These are phyloP conservation scores for Eupelmus urozonus DNA, from an alignment of 2,888 invertebrate species.

Conservation along the genomic window DNA sequence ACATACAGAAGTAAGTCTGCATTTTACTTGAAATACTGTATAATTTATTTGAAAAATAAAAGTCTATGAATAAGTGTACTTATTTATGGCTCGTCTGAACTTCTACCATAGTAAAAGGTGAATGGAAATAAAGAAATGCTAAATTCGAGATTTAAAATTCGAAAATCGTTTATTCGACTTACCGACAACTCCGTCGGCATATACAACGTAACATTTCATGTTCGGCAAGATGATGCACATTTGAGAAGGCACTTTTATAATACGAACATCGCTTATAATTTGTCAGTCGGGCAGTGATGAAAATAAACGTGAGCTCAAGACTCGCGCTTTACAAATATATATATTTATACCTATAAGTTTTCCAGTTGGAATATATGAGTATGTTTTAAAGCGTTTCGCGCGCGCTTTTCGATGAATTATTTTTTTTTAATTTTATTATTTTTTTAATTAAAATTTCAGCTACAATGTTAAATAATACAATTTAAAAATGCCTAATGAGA, in stretches of 20 bases:
- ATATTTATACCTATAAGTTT: slow-evolving; percentile 12
- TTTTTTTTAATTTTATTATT: background rate
- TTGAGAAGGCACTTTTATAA: slow-evolving; percentile 42
- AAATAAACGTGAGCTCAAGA: background rate
- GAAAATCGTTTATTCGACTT: slow-evolving; percentile 55
- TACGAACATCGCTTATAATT: slow-evolving; percentile 20
- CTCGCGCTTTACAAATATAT: slow-evolving; percentile 6
- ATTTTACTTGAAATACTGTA: slow-evolving; percentile 40
- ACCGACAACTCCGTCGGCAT: slow-evolving; percentile 34
- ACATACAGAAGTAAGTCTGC: slow-evolving; percentile 19
- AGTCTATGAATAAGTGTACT: slow-evolving; percentile 49
- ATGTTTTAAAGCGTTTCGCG: background rate
- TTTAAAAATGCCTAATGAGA: slow-evolving; percentile 32
- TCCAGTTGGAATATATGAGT: slow-evolving; percentile 12
- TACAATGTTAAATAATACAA: slow-evolving; percentile 24
- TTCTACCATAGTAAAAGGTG: background rate
- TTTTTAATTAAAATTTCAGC: background rate
- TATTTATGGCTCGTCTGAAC: slow-evolving; percentile 34
- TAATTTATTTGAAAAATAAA: slow-evolving; percentile 44
- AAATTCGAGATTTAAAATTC: slow-evolving; percentile 34
- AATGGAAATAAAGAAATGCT: slow-evolving; percentile 15
- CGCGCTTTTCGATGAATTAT: background rate
- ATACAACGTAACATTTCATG: slow-evolving; percentile 51
- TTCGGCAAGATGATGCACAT: slow-evolving; percentile 50
- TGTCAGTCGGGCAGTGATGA: slow-evolving; percentile 4